A percentile compares a stretch with the other conserved stretches of the same genome.
phyloP scores from a whole-genome alignment of 2,888 invertebrate species.

The Diarsia mendica region DNA sequence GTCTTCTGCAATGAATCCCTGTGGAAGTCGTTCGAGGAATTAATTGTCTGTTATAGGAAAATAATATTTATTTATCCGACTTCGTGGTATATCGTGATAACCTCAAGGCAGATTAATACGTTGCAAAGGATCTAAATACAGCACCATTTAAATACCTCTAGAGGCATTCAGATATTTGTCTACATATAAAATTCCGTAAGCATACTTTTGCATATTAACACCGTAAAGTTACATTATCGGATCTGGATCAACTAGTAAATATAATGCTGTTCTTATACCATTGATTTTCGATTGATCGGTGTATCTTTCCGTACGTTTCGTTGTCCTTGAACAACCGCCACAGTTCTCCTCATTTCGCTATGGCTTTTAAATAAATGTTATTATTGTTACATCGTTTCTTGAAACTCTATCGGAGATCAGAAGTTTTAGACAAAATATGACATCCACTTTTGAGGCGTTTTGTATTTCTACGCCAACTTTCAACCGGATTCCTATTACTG shows the following conservation, averaged over 20 bases:
- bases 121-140: not conserved
- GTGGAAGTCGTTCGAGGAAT: not conserved
- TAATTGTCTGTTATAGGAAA: slow-evolving; percentile 3
- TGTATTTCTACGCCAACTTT: too few relatives aligned
- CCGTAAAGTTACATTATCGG: too few relatives aligned
- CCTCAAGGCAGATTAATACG: not conserved
- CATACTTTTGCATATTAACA: too few relatives aligned
- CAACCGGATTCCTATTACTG: too few relatives aligned
- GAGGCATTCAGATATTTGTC: not conserved
- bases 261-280: too few relatives aligned
- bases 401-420: not conserved
- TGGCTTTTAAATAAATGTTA: not conserved
- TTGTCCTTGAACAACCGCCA: not conserved
- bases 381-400: not conserved
- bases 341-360: not conserved
- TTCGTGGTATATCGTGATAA: not conserved
- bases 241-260: not conserved
- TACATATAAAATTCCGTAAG: not conserved
- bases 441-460: not conserved
- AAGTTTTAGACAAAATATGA: not conserved
- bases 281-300: not conserved
- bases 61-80: slow-evolving; percentile 6
- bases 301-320: not conserved
- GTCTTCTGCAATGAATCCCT: slow-evolving; percentile 10
- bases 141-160: not conserved